Evolutionary conservation across 2,113 vertebrate species (phyloP), one percentile per base, ranked within the genome.

Genomic region (Ciconia stormi): DNA sequence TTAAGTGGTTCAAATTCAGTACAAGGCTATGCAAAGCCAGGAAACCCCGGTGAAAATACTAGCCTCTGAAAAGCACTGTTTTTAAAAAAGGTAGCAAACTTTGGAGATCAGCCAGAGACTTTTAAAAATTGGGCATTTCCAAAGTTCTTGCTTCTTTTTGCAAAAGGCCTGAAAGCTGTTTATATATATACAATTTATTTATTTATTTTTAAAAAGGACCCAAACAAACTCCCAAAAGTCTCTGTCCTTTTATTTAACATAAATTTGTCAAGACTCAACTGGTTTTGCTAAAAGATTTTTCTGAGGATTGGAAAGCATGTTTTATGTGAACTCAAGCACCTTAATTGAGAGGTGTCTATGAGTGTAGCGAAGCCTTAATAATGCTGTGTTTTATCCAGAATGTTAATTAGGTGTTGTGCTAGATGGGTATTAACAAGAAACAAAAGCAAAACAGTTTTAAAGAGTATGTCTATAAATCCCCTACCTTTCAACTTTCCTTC

Each of bases 311-410:
- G 55, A 90, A 93, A 86, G 18, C 3, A 1, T 69, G 63, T 82
- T 93, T 93, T 82, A 63, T 84, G 59, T 92, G 88, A 96, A 89
- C 69, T 90, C 72, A 29, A 74, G 70, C 82, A 91, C 74, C 80
- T 93, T 92, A 95, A 95, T 61, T 96, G 89, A 92, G 94, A 92
- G 83, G 61, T 94, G 69, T 92, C 82, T 92, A 52, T 96, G 86
- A 91, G 74, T 71, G 52, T n/a, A 87, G 40, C 6, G 19, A 89
- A 92, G 52, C 80, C 61, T 95, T 72, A 95, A 91, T 87, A 95
- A 93, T 56, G n/a, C 6, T 65, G 20, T 2, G 5, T 82, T 90
- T 95, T 69, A 91, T 69, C 52, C 72, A 91, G 89, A 95, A 92
- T 94, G 62, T 78, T 95, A 95, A 94, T 93, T 89, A 79, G 42